These are phyloP conservation scores for Nyctibius grandis DNA, from an alignment of 2,797 vertebrate species.

Conservation along the genomic window DNA sequence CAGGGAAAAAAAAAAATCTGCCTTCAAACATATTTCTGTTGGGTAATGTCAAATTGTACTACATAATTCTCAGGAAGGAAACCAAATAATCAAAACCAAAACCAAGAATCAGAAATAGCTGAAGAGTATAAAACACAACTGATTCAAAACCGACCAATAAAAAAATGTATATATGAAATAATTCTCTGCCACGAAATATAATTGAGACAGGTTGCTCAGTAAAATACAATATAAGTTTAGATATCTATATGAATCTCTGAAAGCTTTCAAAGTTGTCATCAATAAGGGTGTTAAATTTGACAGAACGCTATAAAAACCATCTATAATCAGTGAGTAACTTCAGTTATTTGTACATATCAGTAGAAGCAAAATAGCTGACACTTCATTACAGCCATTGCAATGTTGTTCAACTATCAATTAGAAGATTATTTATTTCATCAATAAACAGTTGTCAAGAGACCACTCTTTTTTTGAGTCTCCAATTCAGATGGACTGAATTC, in stretches of 20 bases:
- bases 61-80: neutral
- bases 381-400: neutral
- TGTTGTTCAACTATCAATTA: neutral
- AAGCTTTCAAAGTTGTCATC: neutral
- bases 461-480: neutral
- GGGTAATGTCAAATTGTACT: accelerated
- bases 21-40: neutral
- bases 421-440: neutral
- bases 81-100: neutral
- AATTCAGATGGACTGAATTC: neutral
- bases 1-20: neutral
- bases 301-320: neutral
- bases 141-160: neutral
- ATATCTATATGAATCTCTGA: neutral
- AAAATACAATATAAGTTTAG: neutral
- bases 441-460: neutral
- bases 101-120: neutral
- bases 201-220: neutral
- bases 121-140: neutral
- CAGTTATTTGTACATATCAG: neutral
- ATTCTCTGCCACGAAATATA: neutral
- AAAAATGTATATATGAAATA: neutral
- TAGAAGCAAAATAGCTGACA: neutral
- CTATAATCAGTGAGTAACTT: neutral
- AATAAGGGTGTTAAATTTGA: neutral